A percentile compares a stretch with the other conserved stretches of the same genome.
Conservation (phyloP, 2,888 invertebrate genomes). For the Axea sp. region DNA sequence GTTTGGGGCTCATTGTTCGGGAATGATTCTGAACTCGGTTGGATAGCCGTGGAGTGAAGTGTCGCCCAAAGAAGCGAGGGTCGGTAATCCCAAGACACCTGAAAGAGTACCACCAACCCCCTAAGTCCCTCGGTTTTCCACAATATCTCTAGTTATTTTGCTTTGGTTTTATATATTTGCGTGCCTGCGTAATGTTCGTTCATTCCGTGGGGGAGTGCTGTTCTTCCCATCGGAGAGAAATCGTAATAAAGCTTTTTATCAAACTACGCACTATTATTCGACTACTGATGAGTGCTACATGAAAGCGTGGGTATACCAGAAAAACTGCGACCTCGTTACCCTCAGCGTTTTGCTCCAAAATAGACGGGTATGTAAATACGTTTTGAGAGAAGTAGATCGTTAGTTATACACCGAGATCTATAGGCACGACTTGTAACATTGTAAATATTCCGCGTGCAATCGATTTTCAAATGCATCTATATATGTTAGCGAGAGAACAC, state of each 20-base stretch:
- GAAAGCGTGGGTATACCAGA: slow-evolving; percentile 65
- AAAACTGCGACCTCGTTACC: slow-evolving; percentile 72
- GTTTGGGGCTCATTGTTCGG: slow-evolving; percentile 72
- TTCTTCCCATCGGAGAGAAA: slow-evolving; percentile 44
- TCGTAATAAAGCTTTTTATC: slow-evolving; percentile 55
- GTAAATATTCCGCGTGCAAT: slow-evolving; percentile 27
- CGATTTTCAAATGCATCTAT: slow-evolving; percentile 23
- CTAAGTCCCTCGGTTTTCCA: slow-evolving; percentile 68
- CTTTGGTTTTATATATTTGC: slow-evolving; percentile 7
- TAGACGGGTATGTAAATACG: slow-evolving; percentile 22
- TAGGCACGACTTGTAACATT: slow-evolving; percentile 18
- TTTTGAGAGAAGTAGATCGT: slow-evolving; percentile 49
- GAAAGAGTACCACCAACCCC: slow-evolving; percentile 75
- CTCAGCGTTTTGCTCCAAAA: slow-evolving; percentile 8
- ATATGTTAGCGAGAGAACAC: slow-evolving; percentile 13
- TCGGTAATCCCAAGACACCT: slow-evolving; percentile 76
- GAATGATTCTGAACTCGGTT: slow-evolving; percentile 76
- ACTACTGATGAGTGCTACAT: slow-evolving; percentile 65
- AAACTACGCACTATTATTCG: slow-evolving; percentile 62
- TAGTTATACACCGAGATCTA: slow-evolving; percentile 43
- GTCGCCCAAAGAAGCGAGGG: slow-evolving; percentile 71
- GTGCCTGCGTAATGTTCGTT: slow-evolving; percentile 40
- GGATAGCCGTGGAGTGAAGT: slow-evolving; percentile 74
- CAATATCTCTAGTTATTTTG: slow-evolving; percentile 13
- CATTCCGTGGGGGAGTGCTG: slow-evolving; percentile 43